These are phyloP conservation scores for Magallana nippona DNA, from an alignment of 2,888 invertebrate genomes.

Conservation along the genomic window DNA sequence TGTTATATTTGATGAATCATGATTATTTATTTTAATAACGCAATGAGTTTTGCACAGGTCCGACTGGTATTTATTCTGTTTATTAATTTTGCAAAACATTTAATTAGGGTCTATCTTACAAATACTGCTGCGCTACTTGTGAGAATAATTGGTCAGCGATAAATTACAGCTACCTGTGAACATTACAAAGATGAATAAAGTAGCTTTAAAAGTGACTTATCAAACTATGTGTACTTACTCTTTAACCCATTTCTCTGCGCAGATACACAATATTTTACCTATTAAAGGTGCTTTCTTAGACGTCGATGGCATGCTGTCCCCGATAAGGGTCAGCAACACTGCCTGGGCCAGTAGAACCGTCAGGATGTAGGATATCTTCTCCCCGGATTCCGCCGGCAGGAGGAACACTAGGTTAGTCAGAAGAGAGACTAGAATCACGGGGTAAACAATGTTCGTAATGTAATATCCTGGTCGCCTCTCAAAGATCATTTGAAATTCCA, in stretches of 20 bases:
- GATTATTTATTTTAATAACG: too few relatives aligned
- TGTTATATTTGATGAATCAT: too few relatives aligned
- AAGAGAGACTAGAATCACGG: slow-evolving; percentile 53
- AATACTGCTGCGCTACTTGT: too few relatives aligned
- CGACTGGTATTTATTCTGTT: too few relatives aligned
- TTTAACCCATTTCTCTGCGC: background rate
- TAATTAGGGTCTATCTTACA: too few relatives aligned
- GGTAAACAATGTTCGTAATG: slow-evolving; percentile 53
- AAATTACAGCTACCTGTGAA: too few relatives aligned
- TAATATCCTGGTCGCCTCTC: slow-evolving; percentile 54
- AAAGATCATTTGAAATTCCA: slow-evolving; percentile 53
- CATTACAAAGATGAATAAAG: too few relatives aligned
- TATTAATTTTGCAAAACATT: too few relatives aligned
- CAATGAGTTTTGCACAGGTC: too few relatives aligned
- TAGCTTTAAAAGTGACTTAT: too few relatives aligned
- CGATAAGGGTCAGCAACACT: slow-evolving; percentile 54
- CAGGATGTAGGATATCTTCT: slow-evolving; percentile 55
- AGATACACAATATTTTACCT: slow-evolving; percentile 43
- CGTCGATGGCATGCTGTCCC: slow-evolving; percentile 53
- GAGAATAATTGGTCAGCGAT: too few relatives aligned
- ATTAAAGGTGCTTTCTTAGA: slow-evolving; percentile 54
- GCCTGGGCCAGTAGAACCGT: slow-evolving; percentile 55
- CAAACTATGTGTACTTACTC: too few relatives aligned
- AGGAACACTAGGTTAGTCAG: slow-evolving; percentile 52
- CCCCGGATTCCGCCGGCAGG: slow-evolving; percentile 55